These are phyloP conservation scores for Mus spretus DNA, from an alignment of 2,797 vertebrate species.

Conservation along the genomic window DNA sequence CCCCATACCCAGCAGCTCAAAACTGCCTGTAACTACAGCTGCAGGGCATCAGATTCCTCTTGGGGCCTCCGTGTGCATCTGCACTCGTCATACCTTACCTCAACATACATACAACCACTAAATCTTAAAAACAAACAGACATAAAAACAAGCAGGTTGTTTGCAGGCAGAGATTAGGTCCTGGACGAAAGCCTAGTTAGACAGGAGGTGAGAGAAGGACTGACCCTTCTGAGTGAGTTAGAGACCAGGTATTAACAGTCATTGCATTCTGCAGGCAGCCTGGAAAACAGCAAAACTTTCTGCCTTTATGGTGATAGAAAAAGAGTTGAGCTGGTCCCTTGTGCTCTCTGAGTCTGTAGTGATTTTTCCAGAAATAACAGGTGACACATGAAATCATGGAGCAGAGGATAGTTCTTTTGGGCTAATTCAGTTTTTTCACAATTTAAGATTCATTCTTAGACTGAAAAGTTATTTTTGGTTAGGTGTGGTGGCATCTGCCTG, in stretches of 20 bases:
- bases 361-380: conserved; percentile 42
- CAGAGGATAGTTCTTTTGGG: background rate
- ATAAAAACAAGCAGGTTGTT: conserved; percentile 9
- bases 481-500: background rate
- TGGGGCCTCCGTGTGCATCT: background rate
- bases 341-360: conserved; percentile 6
- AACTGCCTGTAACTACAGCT: background rate
- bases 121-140: background rate
- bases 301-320: conserved; percentile 13
- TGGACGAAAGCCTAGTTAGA: background rate
- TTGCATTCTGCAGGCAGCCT: background rate
- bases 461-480: conserved; percentile 37
- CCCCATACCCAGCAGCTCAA: background rate
- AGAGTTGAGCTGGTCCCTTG: background rate
- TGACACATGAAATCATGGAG: background rate
- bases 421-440: conserved; percentile 40
- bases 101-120: background rate
- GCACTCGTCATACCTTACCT: too few relatives aligned
- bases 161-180: background rate
- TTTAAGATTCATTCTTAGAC: conserved; percentile 60
- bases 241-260: background rate
- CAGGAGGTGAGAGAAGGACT: background rate
- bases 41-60: background rate
- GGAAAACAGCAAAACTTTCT: background rate
- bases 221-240: background rate